Conservation (phyloP, 2,888 invertebrate species). For the Ennomos fuscantarius region DNA sequence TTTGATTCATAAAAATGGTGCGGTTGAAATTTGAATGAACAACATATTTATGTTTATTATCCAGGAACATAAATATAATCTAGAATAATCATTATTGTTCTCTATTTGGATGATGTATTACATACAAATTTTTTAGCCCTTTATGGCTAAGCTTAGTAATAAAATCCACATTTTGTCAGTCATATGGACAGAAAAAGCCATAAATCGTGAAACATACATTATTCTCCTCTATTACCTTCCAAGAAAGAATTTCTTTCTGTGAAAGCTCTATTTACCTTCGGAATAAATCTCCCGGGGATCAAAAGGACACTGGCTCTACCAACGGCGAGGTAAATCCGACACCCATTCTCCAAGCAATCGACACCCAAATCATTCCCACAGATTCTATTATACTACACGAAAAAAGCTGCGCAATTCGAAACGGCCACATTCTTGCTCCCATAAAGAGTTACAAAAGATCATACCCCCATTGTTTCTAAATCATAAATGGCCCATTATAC, state of each 20-base stretch:
- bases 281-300: conserved; percentile 49
- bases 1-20: too few relatives aligned
- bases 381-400: conserved; percentile 36
- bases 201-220: conserved; percentile 26
- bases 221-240: conserved; percentile 8
- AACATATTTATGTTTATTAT: too few relatives aligned
- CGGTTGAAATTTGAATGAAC: too few relatives aligned
- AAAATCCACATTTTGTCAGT: conserved; percentile 1
- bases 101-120: too few relatives aligned
- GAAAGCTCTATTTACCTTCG: conserved; percentile 57
- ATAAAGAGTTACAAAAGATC: conserved; percentile 60
- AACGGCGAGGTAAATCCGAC: conserved; percentile 40
- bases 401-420: conserved; percentile 43
- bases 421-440: conserved; percentile 47
- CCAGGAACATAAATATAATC: too few relatives aligned
- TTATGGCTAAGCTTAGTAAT: neutral
- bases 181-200: conserved; percentile 30
- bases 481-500: conserved; percentile 70
- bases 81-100: too few relatives aligned
- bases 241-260: conserved; percentile 41
- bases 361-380: conserved; percentile 15
- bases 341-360: conserved; percentile 30
- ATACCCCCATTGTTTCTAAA: conserved; percentile 71
- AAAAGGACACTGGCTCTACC: conserved; percentile 43
- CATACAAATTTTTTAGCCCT: neutral